These are phyloP conservation scores for Salpingus planirostris DNA, from an alignment of 2,888 invertebrate genomes.

Conservation along the genomic window DNA sequence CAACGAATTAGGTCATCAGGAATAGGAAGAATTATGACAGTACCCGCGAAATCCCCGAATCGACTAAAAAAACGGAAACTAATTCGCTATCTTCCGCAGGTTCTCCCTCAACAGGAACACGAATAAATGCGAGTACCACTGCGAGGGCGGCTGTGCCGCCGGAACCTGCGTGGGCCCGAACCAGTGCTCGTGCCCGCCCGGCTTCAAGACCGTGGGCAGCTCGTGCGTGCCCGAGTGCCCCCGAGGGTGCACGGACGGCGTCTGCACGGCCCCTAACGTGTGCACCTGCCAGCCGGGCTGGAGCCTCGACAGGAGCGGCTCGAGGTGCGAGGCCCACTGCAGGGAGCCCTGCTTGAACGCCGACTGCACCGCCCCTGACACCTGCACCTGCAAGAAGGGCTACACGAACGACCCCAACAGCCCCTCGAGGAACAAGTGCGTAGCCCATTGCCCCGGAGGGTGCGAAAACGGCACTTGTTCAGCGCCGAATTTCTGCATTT, in stretches of 20 bases:
- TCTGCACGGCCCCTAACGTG: slow-evolving; percentile 45
- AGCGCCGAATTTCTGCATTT: slow-evolving; percentile 64
- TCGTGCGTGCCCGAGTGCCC: slow-evolving; percentile 38
- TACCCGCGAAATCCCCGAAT: no score
- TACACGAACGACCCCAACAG: slow-evolving; percentile 36
- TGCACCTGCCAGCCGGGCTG: slow-evolving; percentile 45
- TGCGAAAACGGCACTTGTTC: slow-evolving; percentile 67
- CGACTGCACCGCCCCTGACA: slow-evolving; percentile 38
- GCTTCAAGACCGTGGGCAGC: slow-evolving; percentile 31
- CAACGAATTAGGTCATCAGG: no score
- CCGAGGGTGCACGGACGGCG: slow-evolving; percentile 43
- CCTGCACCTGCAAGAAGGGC: slow-evolving; percentile 40
- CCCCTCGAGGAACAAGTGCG: slow-evolving; percentile 38
- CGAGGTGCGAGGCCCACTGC: slow-evolving; percentile 40
- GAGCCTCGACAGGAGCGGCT: slow-evolving; percentile 23
- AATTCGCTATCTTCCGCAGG: slow-evolving; percentile 33
- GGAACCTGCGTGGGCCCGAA: slow-evolving; percentile 44
- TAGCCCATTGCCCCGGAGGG: slow-evolving; percentile 56
- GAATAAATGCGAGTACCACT: slow-evolving; percentile 33
- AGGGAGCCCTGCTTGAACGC: slow-evolving; percentile 48
- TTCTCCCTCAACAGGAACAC: slow-evolving; percentile 37
- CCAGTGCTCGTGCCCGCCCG: slow-evolving; percentile 43
- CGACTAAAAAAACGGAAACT: no score
- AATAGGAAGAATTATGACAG: no score
- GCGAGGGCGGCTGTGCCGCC: slow-evolving; percentile 38